phyloP scores from a whole-genome alignment of 92 coral and sea anemone genomes.

The Hydrozoanthus gracilis region DNA sequence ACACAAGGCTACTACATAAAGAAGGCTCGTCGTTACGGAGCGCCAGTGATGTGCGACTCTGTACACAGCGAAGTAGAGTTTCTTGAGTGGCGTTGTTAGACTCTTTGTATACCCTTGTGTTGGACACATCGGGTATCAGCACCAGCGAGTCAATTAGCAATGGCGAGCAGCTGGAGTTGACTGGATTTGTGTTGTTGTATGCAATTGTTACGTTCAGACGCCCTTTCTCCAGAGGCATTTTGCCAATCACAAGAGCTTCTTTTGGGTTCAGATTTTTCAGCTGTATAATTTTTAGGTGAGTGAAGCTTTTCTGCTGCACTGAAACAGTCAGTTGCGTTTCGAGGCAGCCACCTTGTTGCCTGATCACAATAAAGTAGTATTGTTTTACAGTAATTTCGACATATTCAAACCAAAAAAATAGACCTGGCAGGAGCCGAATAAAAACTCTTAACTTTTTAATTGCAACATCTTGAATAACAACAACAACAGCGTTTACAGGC shows the following conservation, averaged over 20 bases:
- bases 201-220: constrained; percentile 56
- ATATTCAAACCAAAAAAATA: constrained; percentile 44
- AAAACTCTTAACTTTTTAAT: constrained; percentile 48
- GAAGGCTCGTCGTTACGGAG: constrained; percentile 43
- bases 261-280: neutral
- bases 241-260: neutral
- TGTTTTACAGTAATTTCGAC: constrained; percentile 41
- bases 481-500: constrained; percentile 50
- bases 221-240: neutral
- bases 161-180: constrained; percentile 46
- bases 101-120: constrained; percentile 71
- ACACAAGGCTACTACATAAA: constrained; percentile 69
- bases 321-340: constrained; percentile 19
- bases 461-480: constrained; percentile 48
- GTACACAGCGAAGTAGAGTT: constrained; percentile 59
- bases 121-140: constrained; percentile 69
- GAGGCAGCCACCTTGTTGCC: constrained; percentile 65
- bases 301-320: constrained; percentile 23
- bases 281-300: neutral
- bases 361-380: constrained; percentile 59
- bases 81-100: constrained; percentile 47
- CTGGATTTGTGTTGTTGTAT: constrained; percentile 34
- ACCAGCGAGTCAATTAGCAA: constrained; percentile 80
- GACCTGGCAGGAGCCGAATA: constrained; percentile 53
- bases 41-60: constrained; percentile 51